phyloP scores from a whole-genome alignment of 2,113 vertebrate genomes.

The Lucifuga dentata region DNA sequence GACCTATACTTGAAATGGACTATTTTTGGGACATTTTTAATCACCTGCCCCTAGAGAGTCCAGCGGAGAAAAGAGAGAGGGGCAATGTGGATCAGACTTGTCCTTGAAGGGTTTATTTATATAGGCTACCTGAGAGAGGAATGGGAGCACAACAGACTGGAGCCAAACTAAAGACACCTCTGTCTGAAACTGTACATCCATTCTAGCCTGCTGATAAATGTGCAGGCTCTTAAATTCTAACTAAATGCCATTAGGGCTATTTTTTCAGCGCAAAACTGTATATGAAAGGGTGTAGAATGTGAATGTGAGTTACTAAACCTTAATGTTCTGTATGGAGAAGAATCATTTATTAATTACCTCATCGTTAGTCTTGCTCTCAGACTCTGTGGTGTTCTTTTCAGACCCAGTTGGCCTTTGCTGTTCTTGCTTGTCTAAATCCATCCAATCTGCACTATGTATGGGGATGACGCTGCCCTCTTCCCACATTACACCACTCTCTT shows the following conservation, averaged over 20 bases:
- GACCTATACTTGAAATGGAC: slow-evolving; percentile 49
- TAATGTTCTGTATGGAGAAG: slow-evolving; percentile 5
- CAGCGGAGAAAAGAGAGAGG: slow-evolving; percentile 28
- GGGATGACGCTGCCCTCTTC: slow-evolving; percentile 24
- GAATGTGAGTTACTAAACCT: too few species aligned
- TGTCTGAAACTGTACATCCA: slow-evolving; percentile 20
- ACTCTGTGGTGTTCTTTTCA: slow-evolving; percentile 26
- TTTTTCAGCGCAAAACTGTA: neutral
- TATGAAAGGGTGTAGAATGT: neutral
- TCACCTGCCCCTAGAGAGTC: slow-evolving; percentile 62
- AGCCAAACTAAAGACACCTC: slow-evolving; percentile 40
- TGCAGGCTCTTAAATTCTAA: slow-evolving; percentile 3
- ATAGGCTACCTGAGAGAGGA: slow-evolving; percentile 60
- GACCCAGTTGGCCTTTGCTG: slow-evolving; percentile 29
- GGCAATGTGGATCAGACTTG: slow-evolving; percentile 60
- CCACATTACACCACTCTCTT: slow-evolving; percentile 12
- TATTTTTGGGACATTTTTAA: slow-evolving; percentile 71
- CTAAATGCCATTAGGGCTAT: neutral
- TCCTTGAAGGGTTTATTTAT: slow-evolving; percentile 73
- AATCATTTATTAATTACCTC: slow-evolving; percentile 66
- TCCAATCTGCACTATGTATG: slow-evolving; percentile 11
- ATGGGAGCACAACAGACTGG: slow-evolving; percentile 53
- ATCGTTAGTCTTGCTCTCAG: slow-evolving; percentile 26
- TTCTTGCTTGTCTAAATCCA: slow-evolving; percentile 33
- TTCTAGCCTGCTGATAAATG: slow-evolving; percentile 19